Percentiles rank a stretch among this genome's conserved stretches.
Conservation (phyloP, 1,140 invertebrate species). For the Leptonema lineaticorne region DNA sequence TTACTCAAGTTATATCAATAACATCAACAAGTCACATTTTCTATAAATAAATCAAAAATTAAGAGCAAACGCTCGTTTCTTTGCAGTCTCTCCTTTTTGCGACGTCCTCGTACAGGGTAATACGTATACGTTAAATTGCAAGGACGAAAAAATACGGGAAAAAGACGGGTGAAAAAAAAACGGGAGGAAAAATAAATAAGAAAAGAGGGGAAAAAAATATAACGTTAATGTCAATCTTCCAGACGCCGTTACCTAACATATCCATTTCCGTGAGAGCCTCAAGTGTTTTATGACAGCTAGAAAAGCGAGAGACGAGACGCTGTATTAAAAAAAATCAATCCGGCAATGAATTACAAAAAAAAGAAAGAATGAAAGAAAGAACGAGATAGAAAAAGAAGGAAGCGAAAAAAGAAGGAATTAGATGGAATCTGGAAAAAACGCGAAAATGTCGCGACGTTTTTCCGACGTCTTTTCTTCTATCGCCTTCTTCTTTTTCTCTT, state of each 20-base stretch:
- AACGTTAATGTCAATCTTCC: slow-evolving; percentile 11
- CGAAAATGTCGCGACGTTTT: not conserved
- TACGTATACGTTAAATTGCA: too few relatives aligned
- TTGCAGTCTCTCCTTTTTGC: too few relatives aligned
- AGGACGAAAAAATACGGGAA: too few relatives aligned
- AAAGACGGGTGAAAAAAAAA: too few relatives aligned
- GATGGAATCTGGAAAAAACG: not conserved
- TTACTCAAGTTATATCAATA: too few relatives aligned
- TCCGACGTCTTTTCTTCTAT: not conserved
- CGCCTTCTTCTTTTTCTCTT: not conserved
- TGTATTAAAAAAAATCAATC: slow-evolving; percentile 16
- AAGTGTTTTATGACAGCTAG: slow-evolving; percentile 14
- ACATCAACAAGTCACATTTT: too few relatives aligned
- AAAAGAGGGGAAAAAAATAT: slow-evolving; percentile 1
- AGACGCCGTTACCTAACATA: slow-evolving; percentile 13
- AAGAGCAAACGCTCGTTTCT: too few relatives aligned
- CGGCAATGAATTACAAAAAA: not conserved
- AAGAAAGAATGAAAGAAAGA: not conserved
- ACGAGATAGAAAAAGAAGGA: not conserved
- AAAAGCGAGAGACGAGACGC: slow-evolving; percentile 12
- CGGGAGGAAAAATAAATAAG: not conserved
- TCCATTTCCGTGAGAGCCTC: slow-evolving; percentile 19
- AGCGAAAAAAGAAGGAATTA: not conserved
- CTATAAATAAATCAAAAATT: too few relatives aligned
- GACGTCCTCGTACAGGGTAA: too few relatives aligned